These are phyloP conservation scores for Aldabrachelys gigantea DNA, from an alignment of 2,113 vertebrate genomes.

Conservation along the genomic window DNA sequence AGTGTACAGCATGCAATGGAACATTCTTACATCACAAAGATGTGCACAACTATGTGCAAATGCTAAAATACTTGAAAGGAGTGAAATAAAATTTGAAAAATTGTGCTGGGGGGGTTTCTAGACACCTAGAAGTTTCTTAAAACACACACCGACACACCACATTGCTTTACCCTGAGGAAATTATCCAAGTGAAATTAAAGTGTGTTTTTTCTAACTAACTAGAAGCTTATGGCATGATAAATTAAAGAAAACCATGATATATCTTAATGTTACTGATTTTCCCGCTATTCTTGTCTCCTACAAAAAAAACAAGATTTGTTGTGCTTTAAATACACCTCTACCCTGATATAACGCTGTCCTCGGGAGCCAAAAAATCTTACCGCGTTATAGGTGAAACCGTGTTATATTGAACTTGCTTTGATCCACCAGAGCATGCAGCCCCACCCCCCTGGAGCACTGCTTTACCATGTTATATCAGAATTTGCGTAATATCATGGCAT, in stretches of 20 bases:
- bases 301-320: constrained; percentile 35
- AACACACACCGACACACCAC: not conserved
- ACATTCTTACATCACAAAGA: not conserved
- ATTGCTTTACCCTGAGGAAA: constrained; percentile 3
- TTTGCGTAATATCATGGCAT: too few relatives aligned
- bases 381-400: too few relatives aligned
- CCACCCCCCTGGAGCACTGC: too few relatives aligned
- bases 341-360: too few relatives aligned
- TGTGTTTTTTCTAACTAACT: constrained; percentile 40
- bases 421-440: too few relatives aligned
- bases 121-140: not conserved
- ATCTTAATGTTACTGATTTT: not conserved
- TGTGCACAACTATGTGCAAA: not conserved
- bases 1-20: not conserved
- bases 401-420: too few relatives aligned
- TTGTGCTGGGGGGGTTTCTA: not conserved
- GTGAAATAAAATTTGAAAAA: not conserved
- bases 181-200: constrained; percentile 48
- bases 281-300: constrained; percentile 22
- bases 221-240: not conserved
- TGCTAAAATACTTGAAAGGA: constrained; percentile 17
- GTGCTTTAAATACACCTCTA: not conserved
- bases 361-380: too few relatives aligned
- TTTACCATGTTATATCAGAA: too few relatives aligned
- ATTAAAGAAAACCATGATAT: not conserved